Evolutionary conservation across 2,888 invertebrate species (phyloP), one percentile per base, ranked within the genome.

Genomic region (Zonitis immaculata): DNA sequence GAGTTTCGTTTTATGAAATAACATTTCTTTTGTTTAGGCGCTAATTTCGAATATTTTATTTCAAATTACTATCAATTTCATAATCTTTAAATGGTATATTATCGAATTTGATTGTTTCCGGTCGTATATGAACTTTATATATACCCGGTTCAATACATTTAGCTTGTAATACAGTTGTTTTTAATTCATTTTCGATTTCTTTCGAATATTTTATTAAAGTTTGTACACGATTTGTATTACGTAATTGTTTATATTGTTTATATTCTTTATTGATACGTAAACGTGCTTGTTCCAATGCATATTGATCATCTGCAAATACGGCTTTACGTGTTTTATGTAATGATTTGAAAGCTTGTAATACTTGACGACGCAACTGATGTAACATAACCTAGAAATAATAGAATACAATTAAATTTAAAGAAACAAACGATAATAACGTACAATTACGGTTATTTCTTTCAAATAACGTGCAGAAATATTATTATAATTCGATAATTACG

Each of bases 221-320:
- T n/a, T n/a, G n/a, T n/a, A n/a, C n/a, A n/a, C n/a, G n/a, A n/a
- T n/a, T n/a, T n/a, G n/a, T n/a, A n/a, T n/a, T n/a, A n/a, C n/a
- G n/a, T 75, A 16, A 88, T 78, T 66, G 79, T 66, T 69, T 85
- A 70, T 88, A 82, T 72, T 87, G 87, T 59, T 74, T 79, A 73
- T 83, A 92, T 67, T 87, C 87, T 46, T 85, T 82, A 73, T 91
- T 91, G 54, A 92, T 89, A 77, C 83, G 85, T n/a, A 76, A 63
- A 65, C 90, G 80, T 1, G 83, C 82, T 59, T 82, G 85, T 55
- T 70, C 66, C 39, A 90, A 74, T 0, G 89, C 86, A 54, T 68
- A 72, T 11, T 75, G 65, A 71, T 91, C 91, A 11, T 82, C 87
- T 49, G 78, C 70, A 72, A 91, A 91, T 14, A 87, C 82, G 54